phyloP scores from a whole-genome alignment of 2,888 invertebrate species.

The Andrena minutula region DNA sequence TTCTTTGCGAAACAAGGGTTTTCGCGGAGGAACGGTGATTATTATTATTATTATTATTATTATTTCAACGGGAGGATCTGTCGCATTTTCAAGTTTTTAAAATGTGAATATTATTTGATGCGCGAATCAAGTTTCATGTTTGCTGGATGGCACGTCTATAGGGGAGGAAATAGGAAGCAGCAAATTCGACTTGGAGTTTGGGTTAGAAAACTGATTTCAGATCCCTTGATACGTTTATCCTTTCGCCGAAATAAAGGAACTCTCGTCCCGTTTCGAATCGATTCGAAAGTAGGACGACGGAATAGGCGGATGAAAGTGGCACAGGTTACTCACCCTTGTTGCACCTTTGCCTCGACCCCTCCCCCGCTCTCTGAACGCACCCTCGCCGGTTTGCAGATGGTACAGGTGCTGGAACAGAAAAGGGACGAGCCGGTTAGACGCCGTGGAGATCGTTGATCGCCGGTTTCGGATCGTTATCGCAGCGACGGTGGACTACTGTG shows the following conservation, averaged over 20 bases:
- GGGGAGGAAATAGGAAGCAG: too few relatives aligned
- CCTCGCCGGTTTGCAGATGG: slow-evolving; percentile 84
- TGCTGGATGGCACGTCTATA: too few relatives aligned
- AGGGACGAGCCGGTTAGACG: slow-evolving; percentile 32
- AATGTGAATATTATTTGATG: too few relatives aligned
- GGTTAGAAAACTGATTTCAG: too few relatives aligned
- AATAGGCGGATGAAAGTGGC: slow-evolving; percentile 10
- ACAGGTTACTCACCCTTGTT: slow-evolving; percentile 81
- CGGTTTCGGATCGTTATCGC: slow-evolving; percentile 73
- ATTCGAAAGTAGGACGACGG: neutral
- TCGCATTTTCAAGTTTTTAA: too few relatives aligned
- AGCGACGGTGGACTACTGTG: slow-evolving; percentile 74
- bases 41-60: too few relatives aligned
- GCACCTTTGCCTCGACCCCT: slow-evolving; percentile 84
- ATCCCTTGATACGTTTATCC: too few relatives aligned
- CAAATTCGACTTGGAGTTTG: too few relatives aligned
- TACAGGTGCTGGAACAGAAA: slow-evolving; percentile 82
- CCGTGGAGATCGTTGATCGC: slow-evolving; percentile 28
- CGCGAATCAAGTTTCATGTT: too few relatives aligned
- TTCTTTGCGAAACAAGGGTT: neutral
- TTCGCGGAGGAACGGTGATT: too few relatives aligned
- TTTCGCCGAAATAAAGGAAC: neutral
- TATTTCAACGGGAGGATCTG: too few relatives aligned
- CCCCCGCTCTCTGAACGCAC: slow-evolving; percentile 82
- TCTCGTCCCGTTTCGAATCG: neutral